Evolutionary conservation across 2,797 vertebrate species (phyloP), one percentile per base, ranked within the genome.

Genomic region (Lophotriccus pileatus): DNA sequence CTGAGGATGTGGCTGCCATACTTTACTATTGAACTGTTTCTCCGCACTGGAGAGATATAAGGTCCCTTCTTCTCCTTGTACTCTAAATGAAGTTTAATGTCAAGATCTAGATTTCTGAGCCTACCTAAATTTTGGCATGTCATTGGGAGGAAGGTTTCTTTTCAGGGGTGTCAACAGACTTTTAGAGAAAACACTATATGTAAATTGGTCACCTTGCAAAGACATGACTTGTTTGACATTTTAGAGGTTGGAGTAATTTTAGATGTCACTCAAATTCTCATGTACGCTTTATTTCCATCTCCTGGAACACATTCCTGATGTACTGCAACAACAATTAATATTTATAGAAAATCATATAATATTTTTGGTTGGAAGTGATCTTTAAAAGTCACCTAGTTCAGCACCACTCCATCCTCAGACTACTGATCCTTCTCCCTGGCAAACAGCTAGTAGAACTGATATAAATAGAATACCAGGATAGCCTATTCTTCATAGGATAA

Each of bases 381-480:
- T 64, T 39, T 58, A 39, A 44, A 76, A 1, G 6, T 46, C 18
- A 50, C 22, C 16, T 25, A 15, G 17, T 30, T 28, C 24, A 64
- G n/a, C 9, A 39, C 3, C 17, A 22, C 8, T 18, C 7, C 12
- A 24, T 44, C 28, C 12, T 39, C 10, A 30, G 21, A 8, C 22
- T 5, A 1, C 5, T 2, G 2, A 9, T 21, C 5, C 14, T 64
- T 84, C 25, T 58, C 10, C 22, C 12, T 14, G 32, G n/a, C 3
- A 58, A 63, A 39, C 14, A 70, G 20, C 10, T 64, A 3, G 23
- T 32, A 20, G 24, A 39, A 70, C 17, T 19, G n/a, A 39, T 46
- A 22, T 34, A 58, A 70, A 64, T 7, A 44, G 2, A 6, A 30
- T 55, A 58, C 15, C n/a, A 77, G 12, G 44, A 36, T 9, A 58